Base-by-base conservation (phyloP, 64 coral and sea anemone genomes). In the Catalaphyllia jardinei region DNA sequence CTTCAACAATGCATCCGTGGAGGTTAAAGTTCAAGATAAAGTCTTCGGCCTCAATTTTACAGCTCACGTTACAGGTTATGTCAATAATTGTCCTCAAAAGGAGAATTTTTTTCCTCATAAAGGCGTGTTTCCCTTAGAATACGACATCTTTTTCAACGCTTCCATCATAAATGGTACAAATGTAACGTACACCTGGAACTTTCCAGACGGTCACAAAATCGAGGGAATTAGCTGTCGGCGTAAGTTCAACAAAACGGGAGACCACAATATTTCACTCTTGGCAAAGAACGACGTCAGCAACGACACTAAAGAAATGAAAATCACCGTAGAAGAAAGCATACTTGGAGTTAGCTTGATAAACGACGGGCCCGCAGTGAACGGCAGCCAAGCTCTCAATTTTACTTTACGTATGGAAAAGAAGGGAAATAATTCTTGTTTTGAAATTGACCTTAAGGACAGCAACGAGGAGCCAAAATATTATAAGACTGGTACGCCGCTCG, bases 81-180 rank as follows among this genome's bases (percentile, higher is more conserved):
- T 57, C 42, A 31, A 90, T 59, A 0, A 72, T 0, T 72, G 50
- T 61, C 19, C 33, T 15, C 24, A 57, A 15, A 2, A 17, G 46
- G 14, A 67, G 24, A n/a, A 71, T 2, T 54, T 69, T 51, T 13
- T 10, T 17, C 20, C 29, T 73, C n/a, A 22, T 7, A 10, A 73
- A 22, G 72, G 74, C 17, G 52, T 62, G 25, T 91, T 77, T 69
- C 62, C 67, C 54, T 27, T n/a, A 16, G 72, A 91, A 29, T 52
- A 73, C 25, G 57, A 86, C 9, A 71, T 91, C 11, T 18, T n/a
- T 19, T 91, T 91, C 8, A 60, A 17, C 20, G 60, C 79, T 8
- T 82, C 29, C 6, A 72, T 52, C 10, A 69, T 30, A n/a, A 74
- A 91, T 19, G 89, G 89, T 19, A 82, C 89, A 8, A 91, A 91